Base-by-base conservation (phyloP, 1,140 invertebrate genomes). In the Schmidtea mediterranea region DNA sequence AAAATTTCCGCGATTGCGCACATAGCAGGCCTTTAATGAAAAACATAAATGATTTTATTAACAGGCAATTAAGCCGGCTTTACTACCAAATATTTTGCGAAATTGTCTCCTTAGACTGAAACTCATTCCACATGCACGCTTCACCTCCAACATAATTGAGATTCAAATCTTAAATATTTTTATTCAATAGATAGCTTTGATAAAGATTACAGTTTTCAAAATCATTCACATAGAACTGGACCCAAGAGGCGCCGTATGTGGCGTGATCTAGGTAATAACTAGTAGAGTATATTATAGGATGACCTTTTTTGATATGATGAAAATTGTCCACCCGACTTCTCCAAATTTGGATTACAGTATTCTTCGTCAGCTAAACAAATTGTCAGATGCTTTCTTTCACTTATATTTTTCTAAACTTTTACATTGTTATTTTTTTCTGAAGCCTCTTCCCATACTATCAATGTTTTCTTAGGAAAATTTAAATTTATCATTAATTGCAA, bases 231-330 rank as follows among this genome's bases (percentile, higher is more conserved):
- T 65, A 65, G 51, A 59, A 62, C 50, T 61, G 59, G 12, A 56
- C 55, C 63, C 63, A 65, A 50, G 63, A 61, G 1, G 55, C 56
- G n/a, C 60, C 62, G 43, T 63, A 63, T 46, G 59, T 57, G 18
- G 61, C 55, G 36, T 58, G 56, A 51, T 63, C 59, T 23, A 63
- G 52, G 48, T 63, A 63, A 60, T 59, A 63, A 46, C 60, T 61
- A 1, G 60, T 57, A 3, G 62, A 61, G 38, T 58, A 61, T 12
- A 63, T 49, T 1, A 58, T 55, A 24, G 59, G 55, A 50, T 60
- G 57, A 47, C 57, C 53, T 5, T 54, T 51, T 49, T 56, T 59
- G 5, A 59, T 59, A 19, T 57, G 43, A 40, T 57, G 55, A n/a
- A 63, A 56, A 48, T 62, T 58, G 1, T 52, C 56, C 55, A 58